Evolutionary conservation across 2,888 invertebrate species (phyloP), one percentile per base, ranked within the genome.

Genomic region (Scaptomyza polygonia): DNA sequence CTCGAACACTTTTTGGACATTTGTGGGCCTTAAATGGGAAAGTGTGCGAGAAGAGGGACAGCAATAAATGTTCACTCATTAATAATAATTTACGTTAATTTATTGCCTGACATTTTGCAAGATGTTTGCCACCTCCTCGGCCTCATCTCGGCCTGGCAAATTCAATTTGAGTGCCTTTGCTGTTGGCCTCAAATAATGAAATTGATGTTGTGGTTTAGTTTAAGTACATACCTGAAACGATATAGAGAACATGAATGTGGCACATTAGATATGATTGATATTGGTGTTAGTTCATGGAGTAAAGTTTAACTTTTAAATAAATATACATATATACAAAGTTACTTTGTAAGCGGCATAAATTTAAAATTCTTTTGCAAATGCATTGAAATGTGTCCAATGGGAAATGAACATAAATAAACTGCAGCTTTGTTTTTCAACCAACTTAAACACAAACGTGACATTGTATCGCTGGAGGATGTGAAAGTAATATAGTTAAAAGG

Each of bases 371-470:
- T 78, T 79, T 72, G 77, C 79, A 79, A 82, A 86, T 90, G 88
- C 85, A 88, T 78, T 81, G 75, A 80, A 89, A 90, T 89, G 82
- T 81, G 85, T 75, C 90, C 81, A 79, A 81, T 85, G 89, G 89
- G 90, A 89, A 77, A 83, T 86, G 1, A 14, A 7, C 7, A 89
- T 89, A 90, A 90, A 89, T 90, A 88, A 88, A 72, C 71, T 62
- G 53, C 57, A 67, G 77, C 67, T 62, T 51, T 57, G 77, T 69
- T 62, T 51, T 57, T 44, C 44, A 44, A 67, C 44, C 47, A 67
- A 51, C 67, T 67, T 58, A 49, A 55, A 49, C 67, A 67, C 49
- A 71, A 53, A 58, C 54, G 64, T 70, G 63, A 36, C 53, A 47
- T 54, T 53, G 14, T 34, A 36, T 34, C 32, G 14, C 6, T 4